These are phyloP conservation scores for Drosophila anceps DNA, from an alignment of 2,888 invertebrate genomes.

Conservation along the genomic window DNA sequence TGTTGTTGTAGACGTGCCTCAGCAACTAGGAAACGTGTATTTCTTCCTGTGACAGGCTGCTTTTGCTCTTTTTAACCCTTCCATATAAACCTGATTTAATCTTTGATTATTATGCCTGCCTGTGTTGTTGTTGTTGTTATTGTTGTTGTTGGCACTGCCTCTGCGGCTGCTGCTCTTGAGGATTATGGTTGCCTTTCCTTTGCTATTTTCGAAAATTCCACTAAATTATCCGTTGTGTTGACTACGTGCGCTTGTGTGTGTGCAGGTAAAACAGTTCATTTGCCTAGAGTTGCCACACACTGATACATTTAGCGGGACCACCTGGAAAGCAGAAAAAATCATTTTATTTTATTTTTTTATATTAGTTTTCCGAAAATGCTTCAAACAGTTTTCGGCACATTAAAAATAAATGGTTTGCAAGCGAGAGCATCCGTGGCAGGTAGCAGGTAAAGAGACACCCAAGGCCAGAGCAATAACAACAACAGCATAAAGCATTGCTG, in stretches of 20 bases:
- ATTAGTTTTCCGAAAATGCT: slow-evolving; percentile 45
- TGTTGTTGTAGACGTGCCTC: slow-evolving; percentile 53
- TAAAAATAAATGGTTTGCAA: slow-evolving; percentile 28
- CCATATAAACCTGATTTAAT: slow-evolving; percentile 80
- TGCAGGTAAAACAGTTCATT: slow-evolving; percentile 81
- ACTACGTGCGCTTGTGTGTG: slow-evolving; percentile 37
- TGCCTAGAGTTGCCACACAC: slow-evolving; percentile 72
- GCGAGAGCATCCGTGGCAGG: slow-evolving; percentile 42
- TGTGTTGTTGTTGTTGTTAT: slow-evolving; percentile 22
- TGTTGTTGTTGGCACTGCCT: slow-evolving; percentile 45
- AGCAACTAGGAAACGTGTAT: slow-evolving; percentile 76
- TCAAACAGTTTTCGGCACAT: slow-evolving; percentile 30
- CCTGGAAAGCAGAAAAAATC: slow-evolving; percentile 64
- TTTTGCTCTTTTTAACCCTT: slow-evolving; percentile 77
- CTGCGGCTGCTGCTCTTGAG: slow-evolving; percentile 52
- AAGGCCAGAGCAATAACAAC: slow-evolving; percentile 40
- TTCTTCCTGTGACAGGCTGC: slow-evolving; percentile 77
- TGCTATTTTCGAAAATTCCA: slow-evolving; percentile 79
- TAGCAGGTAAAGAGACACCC: slow-evolving; percentile 37
- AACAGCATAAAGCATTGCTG: slow-evolving; percentile 18
- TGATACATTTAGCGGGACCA: slow-evolving; percentile 57
- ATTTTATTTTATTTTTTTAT: slow-evolving; percentile 27
- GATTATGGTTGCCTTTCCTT: slow-evolving; percentile 69
- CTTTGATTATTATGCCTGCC: slow-evolving; percentile 76
- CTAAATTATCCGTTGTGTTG: slow-evolving; percentile 72